These are phyloP conservation scores for Rhincodon typus DNA, from an alignment of 2,797 vertebrate species.

Conservation along the genomic window DNA sequence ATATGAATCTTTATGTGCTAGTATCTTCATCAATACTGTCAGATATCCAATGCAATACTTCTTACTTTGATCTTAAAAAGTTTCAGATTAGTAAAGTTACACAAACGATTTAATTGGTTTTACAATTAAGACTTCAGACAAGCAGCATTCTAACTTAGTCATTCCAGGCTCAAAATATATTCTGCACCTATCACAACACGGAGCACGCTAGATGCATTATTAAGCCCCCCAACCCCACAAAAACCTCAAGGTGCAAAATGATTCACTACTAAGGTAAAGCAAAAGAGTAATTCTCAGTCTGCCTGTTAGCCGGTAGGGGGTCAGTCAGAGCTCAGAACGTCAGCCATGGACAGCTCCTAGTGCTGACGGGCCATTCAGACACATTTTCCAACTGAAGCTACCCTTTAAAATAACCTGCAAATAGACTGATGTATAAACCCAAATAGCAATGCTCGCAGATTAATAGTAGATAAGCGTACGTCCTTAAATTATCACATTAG, in stretches of 20 bases:
- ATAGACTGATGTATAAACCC: slow-evolving; percentile 47
- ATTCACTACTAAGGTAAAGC: slow-evolving; percentile 45
- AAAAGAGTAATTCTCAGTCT: slow-evolving; percentile 45
- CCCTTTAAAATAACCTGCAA: slow-evolving; percentile 43
- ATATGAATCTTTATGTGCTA: not conserved
- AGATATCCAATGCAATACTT: not conserved
- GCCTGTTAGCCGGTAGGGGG: slow-evolving; percentile 45
- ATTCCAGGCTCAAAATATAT: not conserved
- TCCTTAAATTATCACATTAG: slow-evolving; percentile 74
- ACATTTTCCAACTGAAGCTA: slow-evolving; percentile 33
- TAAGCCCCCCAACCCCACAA: too few species aligned
- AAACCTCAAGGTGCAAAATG: too few species aligned
- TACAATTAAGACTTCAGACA: slow-evolving; percentile 8
- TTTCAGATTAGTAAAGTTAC: slow-evolving; percentile 3
- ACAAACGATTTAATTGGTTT: not conserved
- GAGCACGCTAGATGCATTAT: not conserved
- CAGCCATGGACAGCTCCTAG: slow-evolving; percentile 66
- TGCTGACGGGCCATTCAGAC: slow-evolving; percentile 61
- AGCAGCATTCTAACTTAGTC: not conserved
- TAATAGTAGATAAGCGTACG: slow-evolving; percentile 68
- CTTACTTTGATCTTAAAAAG: not conserved
- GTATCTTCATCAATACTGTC: not conserved
- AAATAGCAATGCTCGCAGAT: slow-evolving; percentile 57
- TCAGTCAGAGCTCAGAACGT: slow-evolving; percentile 43
- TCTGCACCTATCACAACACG: not conserved